A percentile compares a stretch with the other conserved stretches of the same genome.
These are phyloP conservation scores for Stegana nigrithorax DNA, from an alignment of 2,888 invertebrate genomes.

Conservation along the genomic window DNA sequence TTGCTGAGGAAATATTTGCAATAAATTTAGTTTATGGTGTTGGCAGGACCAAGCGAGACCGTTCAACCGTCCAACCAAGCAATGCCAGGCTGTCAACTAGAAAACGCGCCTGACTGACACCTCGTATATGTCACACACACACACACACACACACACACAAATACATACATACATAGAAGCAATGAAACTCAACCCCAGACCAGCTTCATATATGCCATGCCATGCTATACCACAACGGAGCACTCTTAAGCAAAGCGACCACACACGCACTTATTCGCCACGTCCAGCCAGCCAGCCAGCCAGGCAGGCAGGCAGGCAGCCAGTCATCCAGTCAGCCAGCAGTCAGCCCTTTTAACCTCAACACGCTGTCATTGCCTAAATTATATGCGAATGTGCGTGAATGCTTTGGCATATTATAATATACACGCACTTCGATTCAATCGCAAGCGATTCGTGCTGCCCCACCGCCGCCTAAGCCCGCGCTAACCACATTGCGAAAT, in stretches of 20 bases:
- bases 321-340: background rate
- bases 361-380: conserved; percentile 57
- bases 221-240: too few species aligned
- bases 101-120: conserved; percentile 43
- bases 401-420: conserved; percentile 63
- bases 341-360: conserved; percentile 24
- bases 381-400: conserved; percentile 58
- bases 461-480: background rate
- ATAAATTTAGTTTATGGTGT: conserved; percentile 65
- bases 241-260: too few species aligned
- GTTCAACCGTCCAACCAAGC: background rate
- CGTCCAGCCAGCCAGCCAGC: background rate
- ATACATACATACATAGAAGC: too few species aligned
- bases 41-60: conserved; percentile 34
- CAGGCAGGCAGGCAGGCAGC: background rate
- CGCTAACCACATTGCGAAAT: too few species aligned
- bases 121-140: conserved; percentile 10
- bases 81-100: background rate
- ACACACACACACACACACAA: conserved; percentile 5
- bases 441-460: background rate
- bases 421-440: conserved; percentile 41
- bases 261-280: background rate
- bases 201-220: too few species aligned
- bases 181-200: too few species aligned
- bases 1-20: conserved; percentile 67